Evolutionary conservation across 2,888 invertebrate species (phyloP).

Genomic region (Sinohyriopsis cumingii): DNA sequence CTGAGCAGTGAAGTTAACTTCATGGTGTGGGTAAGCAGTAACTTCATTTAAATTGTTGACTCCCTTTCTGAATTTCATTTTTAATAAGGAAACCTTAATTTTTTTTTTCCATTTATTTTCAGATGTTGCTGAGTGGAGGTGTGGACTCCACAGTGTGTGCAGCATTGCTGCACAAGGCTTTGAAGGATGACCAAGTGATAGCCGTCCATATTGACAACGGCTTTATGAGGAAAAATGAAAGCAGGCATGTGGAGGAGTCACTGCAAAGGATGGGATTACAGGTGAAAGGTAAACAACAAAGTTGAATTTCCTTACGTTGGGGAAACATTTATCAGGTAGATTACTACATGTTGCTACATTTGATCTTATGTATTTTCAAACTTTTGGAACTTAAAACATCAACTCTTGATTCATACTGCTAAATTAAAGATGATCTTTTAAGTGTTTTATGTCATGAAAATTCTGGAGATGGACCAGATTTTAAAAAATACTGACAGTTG

Average conservation of each 20-base stretch:
- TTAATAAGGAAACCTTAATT: not conserved
- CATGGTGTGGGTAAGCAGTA: no score
- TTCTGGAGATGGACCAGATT: no score
- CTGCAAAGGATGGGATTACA: conserved; percentile 87
- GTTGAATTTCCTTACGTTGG: not conserved
- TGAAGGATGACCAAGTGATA: conserved; percentile 89
- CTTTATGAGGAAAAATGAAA: conserved; percentile 98
- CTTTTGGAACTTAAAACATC: no score
- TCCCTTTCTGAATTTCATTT: no score
- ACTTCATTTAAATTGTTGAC: no score
- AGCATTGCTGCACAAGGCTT: conserved; percentile 91
- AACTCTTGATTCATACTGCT: no score
- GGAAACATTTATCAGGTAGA: not conserved
- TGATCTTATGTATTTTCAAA: no score
- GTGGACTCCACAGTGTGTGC: conserved; percentile 99
- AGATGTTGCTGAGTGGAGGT: conserved; percentile 96
- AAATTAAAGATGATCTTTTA: no score
- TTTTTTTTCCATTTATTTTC: conserved; percentile 9
- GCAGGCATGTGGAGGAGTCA: conserved; percentile 88
- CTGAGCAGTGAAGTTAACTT: no score
- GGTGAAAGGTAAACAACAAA: conserved; percentile 75
- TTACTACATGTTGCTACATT: no score
- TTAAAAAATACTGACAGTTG: no score
- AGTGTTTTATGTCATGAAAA: no score
- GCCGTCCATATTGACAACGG: conserved; percentile 99